Base-by-base conservation (phyloP, 2,888 invertebrate species). In the Papilio elwesi region DNA sequence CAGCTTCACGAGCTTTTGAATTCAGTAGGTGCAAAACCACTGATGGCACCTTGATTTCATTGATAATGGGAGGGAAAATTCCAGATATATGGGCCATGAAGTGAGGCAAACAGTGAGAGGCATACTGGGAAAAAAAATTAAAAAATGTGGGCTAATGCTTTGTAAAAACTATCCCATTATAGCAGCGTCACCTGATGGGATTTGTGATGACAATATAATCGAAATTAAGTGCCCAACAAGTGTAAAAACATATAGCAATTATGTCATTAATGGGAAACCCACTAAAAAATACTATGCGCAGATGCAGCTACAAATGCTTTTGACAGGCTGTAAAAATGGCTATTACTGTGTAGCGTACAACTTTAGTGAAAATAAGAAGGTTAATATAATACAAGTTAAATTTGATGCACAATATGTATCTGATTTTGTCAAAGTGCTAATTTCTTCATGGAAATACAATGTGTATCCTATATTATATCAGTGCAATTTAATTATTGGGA, bases 1-100 rank as follows among this genome's bases (percentile, higher is more conserved):
- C 83, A 48, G 84, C 84, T 68, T 83, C 84, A 16, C 59, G 67
- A 71, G 80, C 81, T n/a, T 80, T 70, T 80, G 81, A 84, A 75
- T 43, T 80, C 0, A 81, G 80, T 77, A 70, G 78, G 9, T 85
- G 83, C 72, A 74, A 82, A 66, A 82, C 76, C 0, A 70, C 12
- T 71, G 77, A 80, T 75, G 79, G 78, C 10, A 78, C 78, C n/a
- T 71, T 79, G 38, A 74, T 79, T 26, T 16, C 76, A 59, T 0
- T 59, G 11, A 78, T 82, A 16, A 71, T 80, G 74, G 80, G 78
- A 0, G 77, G 73, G 3, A 79, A 75, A 62, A 76, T 78, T 10
- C 76, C 77, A 26, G 77, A 79, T 16, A 80, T 78, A 67, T 2
- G 49, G 49, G 51, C 52, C 10, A 68, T 66, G 49, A 70, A 68